Evolutionary conservation across 1,140 invertebrate genomes (phyloP), one percentile per base, ranked within the genome.

Genomic region (Thalassaphorura encarpata): DNA sequence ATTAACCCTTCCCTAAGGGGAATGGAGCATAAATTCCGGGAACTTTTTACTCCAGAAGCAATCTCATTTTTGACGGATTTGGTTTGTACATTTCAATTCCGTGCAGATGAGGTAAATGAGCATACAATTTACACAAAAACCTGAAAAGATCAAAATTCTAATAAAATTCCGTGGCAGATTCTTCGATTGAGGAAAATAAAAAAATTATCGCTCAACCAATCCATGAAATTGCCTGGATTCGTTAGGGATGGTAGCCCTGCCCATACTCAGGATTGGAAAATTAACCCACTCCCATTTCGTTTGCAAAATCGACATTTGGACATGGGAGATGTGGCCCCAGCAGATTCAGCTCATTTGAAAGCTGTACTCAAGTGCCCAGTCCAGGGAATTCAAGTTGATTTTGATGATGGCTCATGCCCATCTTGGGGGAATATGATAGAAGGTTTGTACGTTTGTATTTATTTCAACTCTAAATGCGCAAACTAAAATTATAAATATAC

Each of bases 371-470:
- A 72, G 0, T 50, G 48, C 18, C 21, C 26, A 29, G 61, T 66
- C 1, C 40, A 61, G 49, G 58, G 54, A 13, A 55, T 63, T 33
- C 66, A 75, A 70, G 76, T 78, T 2, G 81, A 83, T 67, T 82
- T 82, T 75, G 81, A 83, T 67, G 83, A 84, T 72, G 82, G 82
- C 0, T 81, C 83, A 60, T 84, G 82, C 62, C 83, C 83, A 1
- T 81, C 80, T 1, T 84, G 82, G 82, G 71, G 66, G 41, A 84
- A 84, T 61, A 82, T 83, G 67, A 70, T 85, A 21, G 21, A 41
- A 47, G 62, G 61, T 63, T 13, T 21, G 11, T 21, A 11, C 11
- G 33, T 36, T n/a, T 36, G 33, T 36, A 11, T 36, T n/a, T n/a
- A n/a, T n/a, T n/a, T n/a, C n/a, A n/a, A n/a, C n/a, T n/a, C n/a